Evolutionary conservation across 2,113 vertebrate genomes (phyloP).

Genomic region (Callionymus lyra): DNA sequence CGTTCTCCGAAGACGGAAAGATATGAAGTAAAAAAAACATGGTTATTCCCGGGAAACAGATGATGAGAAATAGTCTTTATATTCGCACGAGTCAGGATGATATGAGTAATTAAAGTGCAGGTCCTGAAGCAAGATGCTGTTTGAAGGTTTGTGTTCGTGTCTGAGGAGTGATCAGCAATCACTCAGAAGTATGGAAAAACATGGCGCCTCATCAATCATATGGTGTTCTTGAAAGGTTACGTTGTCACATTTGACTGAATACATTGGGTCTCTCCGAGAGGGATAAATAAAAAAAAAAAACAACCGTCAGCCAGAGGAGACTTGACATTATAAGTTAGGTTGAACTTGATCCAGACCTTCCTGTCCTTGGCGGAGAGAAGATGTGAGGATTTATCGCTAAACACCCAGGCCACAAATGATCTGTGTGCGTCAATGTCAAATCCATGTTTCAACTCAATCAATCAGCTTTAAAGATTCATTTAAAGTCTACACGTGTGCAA

Average conservation of each 20-base stretch:
- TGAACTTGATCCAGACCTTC: conserved; percentile 52
- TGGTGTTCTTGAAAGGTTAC: conserved; percentile 66
- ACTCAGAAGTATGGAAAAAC: conserved; percentile 56
- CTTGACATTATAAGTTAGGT: conserved; percentile 62
- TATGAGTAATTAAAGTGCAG: conserved; percentile 42
- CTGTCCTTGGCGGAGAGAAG: conserved; percentile 31
- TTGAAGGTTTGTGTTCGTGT: conserved; percentile 17
- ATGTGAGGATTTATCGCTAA: no score
- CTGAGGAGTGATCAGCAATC: conserved; percentile 56
- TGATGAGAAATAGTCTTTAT: conserved; percentile 35
- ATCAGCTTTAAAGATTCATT: conserved; percentile 25
- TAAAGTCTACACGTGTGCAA: no score
- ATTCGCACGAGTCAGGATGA: conserved; percentile 31
- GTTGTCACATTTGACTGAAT: conserved; percentile 48
- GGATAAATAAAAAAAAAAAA: conserved; percentile 74
- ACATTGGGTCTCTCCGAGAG: conserved; percentile 45
- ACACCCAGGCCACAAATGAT: no score
- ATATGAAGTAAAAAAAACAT: conserved; percentile 16
- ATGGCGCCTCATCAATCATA: conserved; percentile 67
- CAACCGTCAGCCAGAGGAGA: conserved; percentile 69
- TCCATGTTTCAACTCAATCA: conserved; percentile 16
- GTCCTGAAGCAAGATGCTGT: conserved; percentile 30
- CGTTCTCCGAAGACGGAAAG: conserved; percentile 39
- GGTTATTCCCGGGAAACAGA: conserved; percentile 33
- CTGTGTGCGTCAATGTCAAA: not conserved